Evolutionary conservation across 2,888 invertebrate genomes (phyloP).

Genomic region (Dynastes maya): DNA sequence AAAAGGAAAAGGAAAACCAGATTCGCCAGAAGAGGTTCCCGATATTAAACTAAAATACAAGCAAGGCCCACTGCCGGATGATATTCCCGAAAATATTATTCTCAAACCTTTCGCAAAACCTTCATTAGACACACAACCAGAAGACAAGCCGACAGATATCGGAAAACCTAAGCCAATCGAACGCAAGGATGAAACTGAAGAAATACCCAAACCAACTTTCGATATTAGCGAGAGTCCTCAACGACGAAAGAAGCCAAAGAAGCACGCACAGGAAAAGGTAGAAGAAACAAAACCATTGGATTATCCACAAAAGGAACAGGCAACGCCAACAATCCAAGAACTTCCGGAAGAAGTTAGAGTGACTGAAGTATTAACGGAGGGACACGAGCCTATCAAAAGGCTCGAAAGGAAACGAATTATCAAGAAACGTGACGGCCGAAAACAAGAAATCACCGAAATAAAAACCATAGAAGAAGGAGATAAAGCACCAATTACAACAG

Average conservation of each 20-base stretch:
- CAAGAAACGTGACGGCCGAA: constrained; percentile 63
- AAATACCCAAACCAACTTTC: constrained; percentile 58
- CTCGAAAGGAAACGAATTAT: constrained; percentile 62
- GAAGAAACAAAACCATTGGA: background rate
- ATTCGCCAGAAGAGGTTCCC: constrained; percentile 68
- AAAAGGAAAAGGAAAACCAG: constrained; percentile 62
- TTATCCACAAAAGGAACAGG: background rate
- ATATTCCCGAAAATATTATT: constrained; percentile 60
- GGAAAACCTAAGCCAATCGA: constrained; percentile 54
- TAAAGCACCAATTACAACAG: constrained; percentile 68
- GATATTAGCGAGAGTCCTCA: constrained; percentile 60
- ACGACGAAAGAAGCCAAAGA: background rate
- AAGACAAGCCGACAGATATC: constrained; percentile 48
- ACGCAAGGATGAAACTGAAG: constrained; percentile 48
- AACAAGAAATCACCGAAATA: constrained; percentile 70
- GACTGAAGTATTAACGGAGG: constrained; percentile 62
- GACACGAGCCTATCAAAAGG: constrained; percentile 58
- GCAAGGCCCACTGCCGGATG: constrained; percentile 63
- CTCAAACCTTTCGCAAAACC: constrained; percentile 64
- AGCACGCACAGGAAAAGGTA: background rate
- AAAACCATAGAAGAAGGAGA: constrained; percentile 69
- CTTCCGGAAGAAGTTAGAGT: constrained; percentile 58
- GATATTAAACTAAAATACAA: constrained; percentile 68
- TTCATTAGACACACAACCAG: constrained; percentile 53
- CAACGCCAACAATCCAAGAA: background rate